phyloP scores from a whole-genome alignment of 2,888 invertebrate genomes.

The Morpho deidamia region DNA sequence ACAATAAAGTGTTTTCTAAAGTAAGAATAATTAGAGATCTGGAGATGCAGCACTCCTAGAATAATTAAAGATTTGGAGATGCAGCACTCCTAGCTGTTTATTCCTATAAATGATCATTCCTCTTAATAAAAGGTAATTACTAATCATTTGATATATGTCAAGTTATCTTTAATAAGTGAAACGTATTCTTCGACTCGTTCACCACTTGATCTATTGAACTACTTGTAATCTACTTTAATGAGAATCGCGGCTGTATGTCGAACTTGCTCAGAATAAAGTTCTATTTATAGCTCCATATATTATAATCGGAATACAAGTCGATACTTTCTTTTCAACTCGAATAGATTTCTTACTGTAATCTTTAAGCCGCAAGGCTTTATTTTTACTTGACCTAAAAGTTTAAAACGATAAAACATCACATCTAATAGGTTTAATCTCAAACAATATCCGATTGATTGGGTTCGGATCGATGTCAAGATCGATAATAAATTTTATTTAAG shows the following conservation, averaged over 20 bases:
- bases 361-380: not conserved
- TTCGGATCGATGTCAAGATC: not conserved
- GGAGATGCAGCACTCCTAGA: no score
- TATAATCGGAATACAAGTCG: slow-evolving; percentile 2
- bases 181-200: slow-evolving; percentile 14
- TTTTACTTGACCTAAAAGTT: slow-evolving; percentile 3
- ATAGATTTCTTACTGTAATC: not conserved
- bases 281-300: slow-evolving; percentile 6
- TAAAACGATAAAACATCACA: not conserved
- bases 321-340: slow-evolving; percentile 9
- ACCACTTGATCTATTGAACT: slow-evolving; percentile 20
- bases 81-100: not conserved
- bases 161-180: slow-evolving; percentile 15
- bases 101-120: slow-evolving; percentile 15
- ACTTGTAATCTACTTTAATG: slow-evolving; percentile 12
- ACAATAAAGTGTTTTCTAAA: no score
- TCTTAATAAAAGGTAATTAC: slow-evolving; percentile 1
- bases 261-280: slow-evolving; percentile 1
- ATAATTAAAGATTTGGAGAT: no score
- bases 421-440: not conserved
- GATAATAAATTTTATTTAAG: not conserved
- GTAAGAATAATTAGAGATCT: no score
- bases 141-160: slow-evolving; percentile 8
- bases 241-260: slow-evolving; percentile 8
- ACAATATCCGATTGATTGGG: not conserved